phyloP scores from a whole-genome alignment of 2,113 vertebrate genomes.

The Poeciliopsis prolifica region DNA sequence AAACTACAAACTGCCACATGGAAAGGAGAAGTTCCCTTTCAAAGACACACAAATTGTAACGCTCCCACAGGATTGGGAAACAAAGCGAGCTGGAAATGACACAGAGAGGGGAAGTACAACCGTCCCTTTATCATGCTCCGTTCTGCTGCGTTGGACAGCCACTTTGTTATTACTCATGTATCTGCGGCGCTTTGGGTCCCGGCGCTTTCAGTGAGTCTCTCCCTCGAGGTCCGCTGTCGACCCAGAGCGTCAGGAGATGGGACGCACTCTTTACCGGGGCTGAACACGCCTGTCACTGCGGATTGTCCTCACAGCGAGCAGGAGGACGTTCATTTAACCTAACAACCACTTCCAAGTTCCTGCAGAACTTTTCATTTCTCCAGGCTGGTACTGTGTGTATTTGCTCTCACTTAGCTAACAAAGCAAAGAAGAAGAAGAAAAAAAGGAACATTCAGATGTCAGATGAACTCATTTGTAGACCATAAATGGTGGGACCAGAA shows the following conservation, averaged over 20 bases:
- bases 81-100: conserved; percentile 53
- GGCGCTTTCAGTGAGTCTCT: conserved; percentile 35
- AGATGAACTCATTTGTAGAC: background rate
- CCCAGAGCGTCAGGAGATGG: conserved; percentile 36
- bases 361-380: background rate
- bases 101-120: conserved; percentile 42
- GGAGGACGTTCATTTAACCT: conserved; percentile 17
- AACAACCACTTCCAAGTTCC: conserved; percentile 17
- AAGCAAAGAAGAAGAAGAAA: background rate
- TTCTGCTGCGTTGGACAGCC: conserved; percentile 16
- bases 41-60: conserved; percentile 54
- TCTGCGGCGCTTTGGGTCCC: conserved; percentile 31
- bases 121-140: conserved; percentile 42
- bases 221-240: conserved; percentile 39
- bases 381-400: background rate
- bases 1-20: conserved; percentile 29
- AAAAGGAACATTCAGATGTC: conserved; percentile 6
- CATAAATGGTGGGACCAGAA: too few species aligned
- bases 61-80: conserved; percentile 45
- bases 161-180: conserved; percentile 42
- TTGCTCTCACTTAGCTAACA: background rate
- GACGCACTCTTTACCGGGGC: conserved; percentile 25
- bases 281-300: conserved; percentile 55
- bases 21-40: conserved; percentile 44
- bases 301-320: conserved; percentile 41